phyloP scores from a whole-genome alignment of 2,113 vertebrate species.

The Cyprinodon tularosa region DNA sequence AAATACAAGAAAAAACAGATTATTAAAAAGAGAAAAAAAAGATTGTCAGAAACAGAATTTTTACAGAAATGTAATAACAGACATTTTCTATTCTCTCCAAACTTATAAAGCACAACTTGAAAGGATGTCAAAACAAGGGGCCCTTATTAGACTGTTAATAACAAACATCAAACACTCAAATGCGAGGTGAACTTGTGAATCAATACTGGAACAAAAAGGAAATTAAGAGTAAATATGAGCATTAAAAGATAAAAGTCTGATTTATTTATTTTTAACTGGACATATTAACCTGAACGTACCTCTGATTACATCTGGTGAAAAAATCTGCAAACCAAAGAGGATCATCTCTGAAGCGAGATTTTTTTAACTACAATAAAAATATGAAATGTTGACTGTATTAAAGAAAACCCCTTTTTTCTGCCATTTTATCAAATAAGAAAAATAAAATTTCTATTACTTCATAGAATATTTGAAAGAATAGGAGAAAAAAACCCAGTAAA shows the following conservation, averaged over 20 bases:
- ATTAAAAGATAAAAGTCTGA: not conserved
- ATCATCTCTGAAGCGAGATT: no score
- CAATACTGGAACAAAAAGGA: not conserved
- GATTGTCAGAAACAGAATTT: not conserved
- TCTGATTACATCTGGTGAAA: not conserved
- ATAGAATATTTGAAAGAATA: no score
- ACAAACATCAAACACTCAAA: not conserved
- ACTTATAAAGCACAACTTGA: not conserved
- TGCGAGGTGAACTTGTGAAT: not conserved
- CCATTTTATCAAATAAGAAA: no score
- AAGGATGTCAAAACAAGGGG: not conserved
- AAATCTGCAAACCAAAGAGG: not conserved
- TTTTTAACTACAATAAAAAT: no score
- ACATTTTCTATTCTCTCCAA: not conserved
- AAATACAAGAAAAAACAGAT: constrained; percentile 3
- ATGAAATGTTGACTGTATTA: no score
- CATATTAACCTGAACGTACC: not conserved
- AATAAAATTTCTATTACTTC: no score
- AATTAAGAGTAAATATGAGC: no score
- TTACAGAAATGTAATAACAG: not conserved
- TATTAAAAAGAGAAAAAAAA: not conserved
- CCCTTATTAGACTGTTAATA: not conserved
- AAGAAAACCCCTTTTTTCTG: no score
- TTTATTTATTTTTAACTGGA: not conserved
- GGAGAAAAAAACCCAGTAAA: no score